These are phyloP conservation scores for Anoplolepis gracilipes DNA, from an alignment of 1,140 invertebrate genomes.

Conservation along the genomic window DNA sequence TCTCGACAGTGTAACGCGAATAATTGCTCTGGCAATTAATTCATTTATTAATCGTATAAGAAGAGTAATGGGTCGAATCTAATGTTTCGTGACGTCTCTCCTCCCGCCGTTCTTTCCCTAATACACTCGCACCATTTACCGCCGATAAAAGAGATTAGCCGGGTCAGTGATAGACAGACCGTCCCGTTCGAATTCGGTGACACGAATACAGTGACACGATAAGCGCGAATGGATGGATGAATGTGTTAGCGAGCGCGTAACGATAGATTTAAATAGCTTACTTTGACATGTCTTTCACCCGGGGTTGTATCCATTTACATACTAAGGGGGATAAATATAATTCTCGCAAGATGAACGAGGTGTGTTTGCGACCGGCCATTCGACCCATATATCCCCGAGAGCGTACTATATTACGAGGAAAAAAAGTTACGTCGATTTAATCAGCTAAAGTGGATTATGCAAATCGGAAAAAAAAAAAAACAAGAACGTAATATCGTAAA, in stretches of 20 bases:
- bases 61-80: neutral
- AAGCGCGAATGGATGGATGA: slow-evolving; percentile 4
- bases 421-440: neutral
- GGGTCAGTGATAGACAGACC: slow-evolving; percentile 24
- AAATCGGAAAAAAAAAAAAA: neutral
- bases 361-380: neutral
- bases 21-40: slow-evolving; percentile 4
- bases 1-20: neutral
- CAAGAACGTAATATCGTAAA: neutral
- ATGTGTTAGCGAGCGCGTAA: neutral
- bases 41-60: neutral
- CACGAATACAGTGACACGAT: slow-evolving; percentile 30
- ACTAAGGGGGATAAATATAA: slow-evolving; percentile 51
- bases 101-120: too few relatives aligned
- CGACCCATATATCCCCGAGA: slow-evolving; percentile 37
- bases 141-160: slow-evolving; percentile 16
- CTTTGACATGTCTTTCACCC: slow-evolving; percentile 40
- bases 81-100: too few relatives aligned
- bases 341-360: slow-evolving; percentile 31
- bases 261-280: slow-evolving; percentile 47
- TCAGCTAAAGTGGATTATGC: slow-evolving; percentile 20
- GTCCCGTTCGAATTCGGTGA: slow-evolving; percentile 1
- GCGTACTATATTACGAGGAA: neutral
- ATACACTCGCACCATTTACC: neutral
- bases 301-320: slow-evolving; percentile 4